Conservation (phyloP, 2,797 vertebrate species). For the Dromococcyx pavoninus region DNA sequence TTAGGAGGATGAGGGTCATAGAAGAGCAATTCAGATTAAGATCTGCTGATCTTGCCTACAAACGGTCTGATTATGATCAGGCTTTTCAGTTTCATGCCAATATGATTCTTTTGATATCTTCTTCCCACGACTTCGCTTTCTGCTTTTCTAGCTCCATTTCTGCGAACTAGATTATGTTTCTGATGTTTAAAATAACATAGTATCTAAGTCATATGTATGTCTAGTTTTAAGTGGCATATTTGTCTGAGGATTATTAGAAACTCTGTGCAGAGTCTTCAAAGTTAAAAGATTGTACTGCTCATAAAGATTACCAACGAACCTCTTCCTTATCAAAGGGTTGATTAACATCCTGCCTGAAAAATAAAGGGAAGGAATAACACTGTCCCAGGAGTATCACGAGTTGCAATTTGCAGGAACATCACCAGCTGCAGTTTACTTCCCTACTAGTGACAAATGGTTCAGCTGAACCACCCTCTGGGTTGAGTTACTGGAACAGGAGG, state of each 20-base stretch:
- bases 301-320: not conserved
- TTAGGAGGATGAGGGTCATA: not conserved
- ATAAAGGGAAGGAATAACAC: slow-evolving; percentile 8
- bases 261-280: not conserved
- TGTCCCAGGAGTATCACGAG: slow-evolving; percentile 26
- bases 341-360: slow-evolving; percentile 29
- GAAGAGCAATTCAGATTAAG: not conserved
- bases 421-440: slow-evolving; percentile 19
- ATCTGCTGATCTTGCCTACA: not conserved
- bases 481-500: not conserved
- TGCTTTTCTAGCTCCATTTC: not conserved
- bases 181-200: not conserved
- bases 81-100: not conserved
- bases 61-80: not conserved
- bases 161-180: not conserved
- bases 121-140: not conserved
- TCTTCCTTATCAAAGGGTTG: not conserved
- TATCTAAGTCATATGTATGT: not conserved
- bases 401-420: not conserved
- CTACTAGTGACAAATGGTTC: not conserved
- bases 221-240: not conserved
- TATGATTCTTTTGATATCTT: not conserved
- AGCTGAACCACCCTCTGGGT: not conserved
- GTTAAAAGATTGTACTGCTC: not conserved
- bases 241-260: not conserved